Evolutionary conservation across 2,797 vertebrate species (phyloP), one percentile per base, ranked within the genome.

Genomic region (Pachyuromys duprasi): DNA sequence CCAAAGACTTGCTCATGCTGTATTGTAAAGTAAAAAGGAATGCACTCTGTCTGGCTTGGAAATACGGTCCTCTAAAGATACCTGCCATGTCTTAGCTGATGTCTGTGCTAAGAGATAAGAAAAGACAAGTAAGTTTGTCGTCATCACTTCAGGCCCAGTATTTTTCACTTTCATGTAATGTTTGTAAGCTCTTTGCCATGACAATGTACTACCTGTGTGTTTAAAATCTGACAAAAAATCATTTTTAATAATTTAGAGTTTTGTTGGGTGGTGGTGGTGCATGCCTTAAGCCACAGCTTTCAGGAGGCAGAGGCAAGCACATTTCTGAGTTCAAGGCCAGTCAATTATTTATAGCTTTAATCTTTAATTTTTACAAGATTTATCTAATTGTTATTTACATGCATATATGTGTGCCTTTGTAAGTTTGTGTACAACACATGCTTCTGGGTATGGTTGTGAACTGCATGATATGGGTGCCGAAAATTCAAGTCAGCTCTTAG

Each of bases 221-320:
- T 49, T 42, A 74, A 42, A 15, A 88, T 75, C 69, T 75, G 86
- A 82, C 24, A 33, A 55, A 83, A 67, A 65, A 70, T 70, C 15
- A 18, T 70, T 12, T 26, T 95, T 63, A 83, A 76, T 17, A 67
- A 83, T 69, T 57, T 90, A 81, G n/a, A 89, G 80, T 81, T 69
- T 69, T 69, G 13, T 31, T 69, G 31, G 33, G 33, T 7, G 53
- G 53, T 55, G 53, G 53, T 67, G 65, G 65, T 33, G 3, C 5
- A 67, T n/a, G 13, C 28, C 13, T 67, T 67, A 31, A 67, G 13
- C 7, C 12, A 11, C 65, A 33, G 65, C 11, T 31, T 31, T 67
- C 4, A 14, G 65, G 65, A 67, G 65, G 13, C 65, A 70, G 67
- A n/a, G 33, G 33, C 67, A 70, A 33, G 15, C 8, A 33, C 5